Conservation (phyloP, 2,888 invertebrate species). For the Xylota sylvarum region DNA sequence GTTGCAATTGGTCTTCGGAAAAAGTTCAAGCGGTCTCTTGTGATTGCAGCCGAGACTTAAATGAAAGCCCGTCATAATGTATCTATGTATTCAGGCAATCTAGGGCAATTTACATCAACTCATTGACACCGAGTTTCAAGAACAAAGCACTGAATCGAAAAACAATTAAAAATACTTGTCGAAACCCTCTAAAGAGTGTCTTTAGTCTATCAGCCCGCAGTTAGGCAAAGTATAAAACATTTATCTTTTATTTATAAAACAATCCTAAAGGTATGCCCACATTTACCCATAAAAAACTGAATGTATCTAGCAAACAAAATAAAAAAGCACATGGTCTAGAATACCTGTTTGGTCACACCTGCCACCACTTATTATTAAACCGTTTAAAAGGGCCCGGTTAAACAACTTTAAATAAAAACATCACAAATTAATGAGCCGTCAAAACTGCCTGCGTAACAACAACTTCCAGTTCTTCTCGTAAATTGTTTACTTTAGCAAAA, state of each 20-base stretch:
- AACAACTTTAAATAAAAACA: conserved; percentile 30
- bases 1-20: too few relatives aligned
- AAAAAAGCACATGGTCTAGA: conserved; percentile 9
- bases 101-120: too few relatives aligned
- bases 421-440: conserved; percentile 39
- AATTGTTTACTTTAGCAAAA: conserved; percentile 28
- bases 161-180: too few relatives aligned
- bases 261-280: conserved; percentile 8
- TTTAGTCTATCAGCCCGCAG: neutral
- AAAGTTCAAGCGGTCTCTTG: too few relatives aligned
- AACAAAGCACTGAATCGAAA: too few relatives aligned
- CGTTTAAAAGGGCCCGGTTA: neutral
- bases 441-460: neutral
- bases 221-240: neutral
- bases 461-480: conserved; percentile 17
- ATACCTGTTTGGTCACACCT: conserved; percentile 7
- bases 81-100: too few relatives aligned
- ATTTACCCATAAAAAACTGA: neutral
- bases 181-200: neutral
- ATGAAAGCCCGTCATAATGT: too few relatives aligned
- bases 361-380: neutral
- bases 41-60: too few relatives aligned
- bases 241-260: neutral
- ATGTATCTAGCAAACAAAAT: neutral
- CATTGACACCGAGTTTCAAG: too few relatives aligned